phyloP scores from a whole-genome alignment of 2,113 vertebrate species.

The Chauna torquata region DNA sequence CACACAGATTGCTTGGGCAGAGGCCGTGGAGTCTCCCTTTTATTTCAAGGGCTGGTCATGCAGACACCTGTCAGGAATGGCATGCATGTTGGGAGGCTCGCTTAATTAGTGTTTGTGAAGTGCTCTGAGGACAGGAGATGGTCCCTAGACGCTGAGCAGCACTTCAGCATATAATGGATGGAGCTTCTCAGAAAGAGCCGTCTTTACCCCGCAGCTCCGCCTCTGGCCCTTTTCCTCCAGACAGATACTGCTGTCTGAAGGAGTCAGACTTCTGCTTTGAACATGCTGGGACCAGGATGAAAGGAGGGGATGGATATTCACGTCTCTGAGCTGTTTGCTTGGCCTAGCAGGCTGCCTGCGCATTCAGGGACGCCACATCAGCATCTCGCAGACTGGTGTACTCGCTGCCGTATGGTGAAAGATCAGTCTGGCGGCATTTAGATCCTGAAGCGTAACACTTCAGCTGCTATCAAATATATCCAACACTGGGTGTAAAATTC shows the following conservation, averaged over 20 bases:
- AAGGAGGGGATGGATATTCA: neutral
- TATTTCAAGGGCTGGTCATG: rapidly evolving
- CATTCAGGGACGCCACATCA: neutral
- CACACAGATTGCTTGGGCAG: neutral
- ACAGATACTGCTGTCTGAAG: neutral
- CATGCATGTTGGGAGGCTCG: neutral
- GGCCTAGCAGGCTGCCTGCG: neutral
- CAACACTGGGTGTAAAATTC: neutral
- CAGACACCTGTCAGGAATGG: neutral
- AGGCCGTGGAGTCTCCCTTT: neutral
- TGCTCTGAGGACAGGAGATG: neutral
- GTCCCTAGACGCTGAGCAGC: neutral
- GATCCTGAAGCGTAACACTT: neutral
- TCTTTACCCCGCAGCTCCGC: neutral
- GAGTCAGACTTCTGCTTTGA: neutral
- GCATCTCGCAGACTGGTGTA: neutral
- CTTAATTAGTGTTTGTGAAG: neutral
- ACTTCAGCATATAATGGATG: neutral
- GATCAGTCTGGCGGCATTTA: neutral
- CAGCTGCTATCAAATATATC: neutral
- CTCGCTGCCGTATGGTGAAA: neutral
- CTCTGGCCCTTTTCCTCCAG: neutral
- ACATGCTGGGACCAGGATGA: neutral
- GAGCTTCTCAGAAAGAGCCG: neutral
- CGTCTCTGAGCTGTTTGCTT: neutral